Conservation (phyloP, 2,888 invertebrate species). For the Lasioglossum leucozonium region DNA sequence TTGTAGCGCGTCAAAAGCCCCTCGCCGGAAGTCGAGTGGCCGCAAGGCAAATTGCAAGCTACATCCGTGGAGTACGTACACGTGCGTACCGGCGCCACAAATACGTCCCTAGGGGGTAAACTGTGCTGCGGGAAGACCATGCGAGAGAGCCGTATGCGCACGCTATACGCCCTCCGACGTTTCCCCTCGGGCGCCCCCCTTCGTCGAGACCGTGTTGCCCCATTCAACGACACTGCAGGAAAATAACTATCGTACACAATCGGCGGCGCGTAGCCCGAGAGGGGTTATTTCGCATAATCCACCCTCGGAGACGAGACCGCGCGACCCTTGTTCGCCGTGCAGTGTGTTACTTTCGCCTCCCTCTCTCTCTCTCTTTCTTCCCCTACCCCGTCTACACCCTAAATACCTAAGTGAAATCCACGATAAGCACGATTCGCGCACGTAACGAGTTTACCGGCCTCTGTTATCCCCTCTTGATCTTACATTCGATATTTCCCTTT, state of each 20-base stretch:
- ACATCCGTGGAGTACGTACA: slow-evolving; percentile 59
- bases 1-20: slow-evolving; percentile 64
- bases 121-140: slow-evolving; percentile 55
- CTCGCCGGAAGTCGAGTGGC: slow-evolving; percentile 68
- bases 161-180: slow-evolving; percentile 15
- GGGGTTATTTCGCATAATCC: slow-evolving; percentile 76
- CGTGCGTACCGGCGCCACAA: slow-evolving; percentile 58
- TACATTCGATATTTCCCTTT: slow-evolving; percentile 27
- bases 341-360: slow-evolving; percentile 45
- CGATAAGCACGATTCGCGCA: slow-evolving; percentile 81
- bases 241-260: slow-evolving; percentile 78
- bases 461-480: slow-evolving; percentile 56
- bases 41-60: slow-evolving; percentile 65
- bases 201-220: slow-evolving; percentile 19
- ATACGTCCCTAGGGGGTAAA: slow-evolving; percentile 63
- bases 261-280: slow-evolving; percentile 62
- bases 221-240: slow-evolving; percentile 64
- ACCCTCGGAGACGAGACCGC: slow-evolving; percentile 59
- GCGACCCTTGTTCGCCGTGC: slow-evolving; percentile 49
- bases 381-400: slow-evolving; percentile 54
- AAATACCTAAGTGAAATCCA: slow-evolving; percentile 79
- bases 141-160: slow-evolving; percentile 62
- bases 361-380: slow-evolving; percentile 20
- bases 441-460: slow-evolving; percentile 82
- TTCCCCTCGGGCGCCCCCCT: slow-evolving; percentile 14